These are phyloP conservation scores for Tachuris rubrigastra DNA, from an alignment of 2,113 vertebrate genomes.

Conservation along the genomic window DNA sequence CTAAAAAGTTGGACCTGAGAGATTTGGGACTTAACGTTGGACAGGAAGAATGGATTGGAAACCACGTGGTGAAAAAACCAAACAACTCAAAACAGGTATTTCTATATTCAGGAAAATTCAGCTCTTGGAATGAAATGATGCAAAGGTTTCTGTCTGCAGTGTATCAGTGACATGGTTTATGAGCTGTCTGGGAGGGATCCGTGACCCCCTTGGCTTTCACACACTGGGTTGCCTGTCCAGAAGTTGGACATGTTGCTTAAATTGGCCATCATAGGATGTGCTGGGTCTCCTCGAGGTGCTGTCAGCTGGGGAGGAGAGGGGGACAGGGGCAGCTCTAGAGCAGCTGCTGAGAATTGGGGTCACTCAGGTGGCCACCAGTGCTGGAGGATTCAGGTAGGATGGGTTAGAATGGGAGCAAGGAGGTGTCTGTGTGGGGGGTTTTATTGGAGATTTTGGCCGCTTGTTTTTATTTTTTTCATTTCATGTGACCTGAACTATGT, in stretches of 20 bases:
- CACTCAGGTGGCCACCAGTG: too few species aligned
- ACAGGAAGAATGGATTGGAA: not conserved
- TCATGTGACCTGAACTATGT: not conserved
- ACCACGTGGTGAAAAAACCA: not conserved
- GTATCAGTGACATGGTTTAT: not conserved
- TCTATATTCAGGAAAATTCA: not conserved
- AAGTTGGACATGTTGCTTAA: not conserved
- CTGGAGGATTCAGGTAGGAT: not conserved
- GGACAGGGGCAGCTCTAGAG: not conserved
- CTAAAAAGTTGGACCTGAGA: not conserved
- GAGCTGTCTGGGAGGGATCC: not conserved
- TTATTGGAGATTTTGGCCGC: not conserved
- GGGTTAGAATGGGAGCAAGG: not conserved
- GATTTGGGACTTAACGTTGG: not conserved
- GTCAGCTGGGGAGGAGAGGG: not conserved
- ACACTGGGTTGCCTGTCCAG: not conserved
- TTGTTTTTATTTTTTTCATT: not conserved
- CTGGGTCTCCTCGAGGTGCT: not conserved
- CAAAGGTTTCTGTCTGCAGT: not conserved
- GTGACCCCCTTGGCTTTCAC: not conserved
- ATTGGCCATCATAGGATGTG: not conserved
- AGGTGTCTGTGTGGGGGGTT: fast-evolving
- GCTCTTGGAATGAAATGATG: not conserved
- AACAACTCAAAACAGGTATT: not conserved
- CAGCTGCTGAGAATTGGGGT: not conserved